Base-by-base conservation (phyloP, 2,888 invertebrate species). In the Geotrupes spiniger region DNA sequence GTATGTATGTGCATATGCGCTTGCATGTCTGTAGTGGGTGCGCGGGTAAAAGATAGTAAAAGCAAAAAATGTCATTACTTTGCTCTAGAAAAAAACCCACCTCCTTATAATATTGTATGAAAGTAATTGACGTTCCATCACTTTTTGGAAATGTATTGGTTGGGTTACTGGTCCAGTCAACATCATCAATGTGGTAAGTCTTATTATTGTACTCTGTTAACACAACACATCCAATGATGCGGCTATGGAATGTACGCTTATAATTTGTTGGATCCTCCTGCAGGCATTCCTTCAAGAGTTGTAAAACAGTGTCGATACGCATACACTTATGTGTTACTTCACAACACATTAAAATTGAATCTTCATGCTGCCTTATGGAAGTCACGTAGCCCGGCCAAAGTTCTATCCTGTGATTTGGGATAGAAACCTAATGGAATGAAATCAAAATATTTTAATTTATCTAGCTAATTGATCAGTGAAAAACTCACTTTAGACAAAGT, bases 361-460 rank as follows among this genome's bases (percentile, higher is more conserved):
- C 71, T 64, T 95, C 94, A 64, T 89, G 87, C 58, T 91, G 89
- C 1, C 90, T 80, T 28, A 94, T 91, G 0, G 89, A 85, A 0
- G 93, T 92, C n/a, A 83, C 75, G 58, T 88, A 90, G 0, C 92
- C 92, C 0, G 91, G 91, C 89, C 90, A 90, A 0, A 92, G 69
- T 64, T 89, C 84, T 8, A 92, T 64, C 33, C 74, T 78, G 52
- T 76, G 79, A 16, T 88, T 81, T 0, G 74, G 76, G 0, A 89
- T 74, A 25, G 79, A 74, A 36, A 85, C 72, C 83, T 83, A 21
- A 21, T 74, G 14, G 4, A 36, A 36, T n/a, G n/a, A n/a, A 36
- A 31, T 40, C 9, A 26, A 42, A 37, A 15, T 28, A 37, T 21
- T 15, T 41, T 46, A 48, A 36, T 31, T 46, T n/a, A n/a, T n/a